Conservation (phyloP, 2,888 invertebrate species). For the Sericinus montela region DNA sequence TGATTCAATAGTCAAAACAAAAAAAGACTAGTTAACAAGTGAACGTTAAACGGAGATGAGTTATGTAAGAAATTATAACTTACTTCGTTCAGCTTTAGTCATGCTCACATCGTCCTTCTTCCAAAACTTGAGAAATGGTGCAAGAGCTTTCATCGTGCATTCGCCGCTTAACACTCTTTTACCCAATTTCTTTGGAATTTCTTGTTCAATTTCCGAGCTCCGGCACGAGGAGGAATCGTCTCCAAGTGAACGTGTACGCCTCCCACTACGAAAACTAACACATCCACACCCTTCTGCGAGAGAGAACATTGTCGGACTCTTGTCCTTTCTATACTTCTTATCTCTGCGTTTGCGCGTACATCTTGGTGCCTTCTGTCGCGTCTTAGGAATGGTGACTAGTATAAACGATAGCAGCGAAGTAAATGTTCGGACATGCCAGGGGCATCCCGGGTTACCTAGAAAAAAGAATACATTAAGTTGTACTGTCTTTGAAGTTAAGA, state of each 20-base stretch:
- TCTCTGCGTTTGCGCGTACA: slow-evolving; percentile 73
- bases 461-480: slow-evolving; percentile 19
- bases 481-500: no score
- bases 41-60: no score
- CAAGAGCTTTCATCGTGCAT: slow-evolving; percentile 74
- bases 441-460: slow-evolving; percentile 29
- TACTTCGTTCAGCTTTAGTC: slow-evolving; percentile 88
- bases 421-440: slow-evolving; percentile 31
- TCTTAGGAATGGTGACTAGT: slow-evolving; percentile 59
- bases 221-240: slow-evolving; percentile 72
- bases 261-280: slow-evolving; percentile 61
- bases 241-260: slow-evolving; percentile 58
- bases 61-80: slow-evolving; percentile 41
- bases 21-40: no score
- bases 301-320: slow-evolving; percentile 71
- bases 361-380: slow-evolving; percentile 60
- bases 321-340: slow-evolving; percentile 66
- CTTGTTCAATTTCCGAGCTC: slow-evolving; percentile 73
- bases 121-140: slow-evolving; percentile 84
- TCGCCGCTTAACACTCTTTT: slow-evolving; percentile 60
- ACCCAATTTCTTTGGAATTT: slow-evolving; percentile 60
- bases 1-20: no score
- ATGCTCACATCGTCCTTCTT: slow-evolving; percentile 85
- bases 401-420: slow-evolving; percentile 1
- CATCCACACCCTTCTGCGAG: slow-evolving; percentile 72